These are phyloP conservation scores for Periophthalmus magnuspinnatus DNA, from an alignment of 2,797 vertebrate genomes.

Conservation along the genomic window DNA sequence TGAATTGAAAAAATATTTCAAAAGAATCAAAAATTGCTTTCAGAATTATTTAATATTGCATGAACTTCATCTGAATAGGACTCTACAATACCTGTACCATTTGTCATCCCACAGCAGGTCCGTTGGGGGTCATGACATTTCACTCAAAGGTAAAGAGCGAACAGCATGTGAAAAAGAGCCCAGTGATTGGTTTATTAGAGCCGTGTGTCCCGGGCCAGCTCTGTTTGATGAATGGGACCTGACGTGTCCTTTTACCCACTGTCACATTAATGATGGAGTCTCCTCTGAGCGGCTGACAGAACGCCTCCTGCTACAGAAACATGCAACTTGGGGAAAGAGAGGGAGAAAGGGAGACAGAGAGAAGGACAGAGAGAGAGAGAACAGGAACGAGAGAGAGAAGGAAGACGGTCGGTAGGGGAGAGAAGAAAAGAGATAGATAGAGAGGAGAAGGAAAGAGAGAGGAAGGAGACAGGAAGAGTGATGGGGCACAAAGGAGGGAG, in stretches of 20 bases:
- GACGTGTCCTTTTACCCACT: conserved; percentile 76
- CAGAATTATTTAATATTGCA: conserved; percentile 21
- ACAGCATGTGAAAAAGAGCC: conserved; percentile 32
- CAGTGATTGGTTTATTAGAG: conserved; percentile 73
- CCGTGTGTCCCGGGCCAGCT: conserved; percentile 50
- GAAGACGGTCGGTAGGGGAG: background rate
- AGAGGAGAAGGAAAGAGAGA: no score
- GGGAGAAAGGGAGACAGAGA: conserved; percentile 1
- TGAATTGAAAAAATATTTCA: background rate
- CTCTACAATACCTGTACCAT: conserved; percentile 28
- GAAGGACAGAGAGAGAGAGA: background rate
- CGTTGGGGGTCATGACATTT: conserved; percentile 22
- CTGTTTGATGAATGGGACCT: conserved; percentile 66
- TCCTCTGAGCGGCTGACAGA: conserved; percentile 67
- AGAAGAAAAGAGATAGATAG: background rate
- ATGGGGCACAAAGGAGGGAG: no score
- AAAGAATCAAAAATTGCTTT: background rate
- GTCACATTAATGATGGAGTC: conserved; percentile 74
- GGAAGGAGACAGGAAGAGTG: no score
- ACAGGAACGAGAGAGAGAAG: background rate
- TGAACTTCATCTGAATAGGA: conserved; percentile 24
- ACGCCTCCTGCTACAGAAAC: conserved; percentile 45
- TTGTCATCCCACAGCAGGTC: conserved; percentile 35
- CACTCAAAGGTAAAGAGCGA: conserved; percentile 36
- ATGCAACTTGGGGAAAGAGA: conserved; percentile 23